Percentiles rank a stretch among this genome's conserved stretches.
phyloP scores from a whole-genome alignment of 2,888 invertebrate species.

The Cataglyphis livida region DNA sequence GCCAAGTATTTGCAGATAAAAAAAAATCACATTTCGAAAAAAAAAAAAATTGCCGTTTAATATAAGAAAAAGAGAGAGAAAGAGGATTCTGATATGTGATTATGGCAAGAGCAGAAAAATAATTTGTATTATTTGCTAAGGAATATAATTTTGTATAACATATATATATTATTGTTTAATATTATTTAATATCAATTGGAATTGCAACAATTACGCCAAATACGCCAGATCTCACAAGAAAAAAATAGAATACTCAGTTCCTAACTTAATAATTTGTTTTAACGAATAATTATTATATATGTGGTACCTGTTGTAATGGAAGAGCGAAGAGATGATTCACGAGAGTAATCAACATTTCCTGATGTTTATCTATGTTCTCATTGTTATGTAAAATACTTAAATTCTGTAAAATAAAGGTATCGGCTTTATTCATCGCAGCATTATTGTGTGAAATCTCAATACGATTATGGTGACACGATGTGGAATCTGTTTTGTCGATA shows the following conservation, averaged over 20 bases:
- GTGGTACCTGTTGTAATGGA: conserved; percentile 80
- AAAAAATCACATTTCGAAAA: neutral
- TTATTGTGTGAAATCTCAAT: conserved; percentile 38
- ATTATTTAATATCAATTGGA: conserved; percentile 24
- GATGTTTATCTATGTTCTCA: conserved; percentile 74
- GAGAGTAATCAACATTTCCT: conserved; percentile 78
- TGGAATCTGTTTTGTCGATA: conserved; percentile 1
- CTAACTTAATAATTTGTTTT: conserved; percentile 34
- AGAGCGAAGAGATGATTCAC: conserved; percentile 82
- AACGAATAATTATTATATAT: conserved; percentile 20
- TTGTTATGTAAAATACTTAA: conserved; percentile 78
- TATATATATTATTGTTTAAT: conserved; percentile 5
- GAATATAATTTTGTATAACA: conserved; percentile 39
- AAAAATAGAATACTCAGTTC: conserved; percentile 35
- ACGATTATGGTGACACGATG: conserved; percentile 1
- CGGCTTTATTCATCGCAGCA: conserved; percentile 50
- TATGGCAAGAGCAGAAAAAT: conserved; percentile 3
- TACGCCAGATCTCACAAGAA: conserved; percentile 7
- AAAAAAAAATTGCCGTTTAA: neutral
- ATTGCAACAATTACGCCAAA: conserved; percentile 10
- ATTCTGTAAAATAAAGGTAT: conserved; percentile 76
- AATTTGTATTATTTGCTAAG: conserved; percentile 25
- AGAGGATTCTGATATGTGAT: conserved; percentile 8
- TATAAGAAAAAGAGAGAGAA: neutral
- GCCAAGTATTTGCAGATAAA: neutral